Percentiles rank a stretch among this genome's conserved stretches.
phyloP scores from a whole-genome alignment of 2,797 vertebrate species.

The Poecilia velifera region DNA sequence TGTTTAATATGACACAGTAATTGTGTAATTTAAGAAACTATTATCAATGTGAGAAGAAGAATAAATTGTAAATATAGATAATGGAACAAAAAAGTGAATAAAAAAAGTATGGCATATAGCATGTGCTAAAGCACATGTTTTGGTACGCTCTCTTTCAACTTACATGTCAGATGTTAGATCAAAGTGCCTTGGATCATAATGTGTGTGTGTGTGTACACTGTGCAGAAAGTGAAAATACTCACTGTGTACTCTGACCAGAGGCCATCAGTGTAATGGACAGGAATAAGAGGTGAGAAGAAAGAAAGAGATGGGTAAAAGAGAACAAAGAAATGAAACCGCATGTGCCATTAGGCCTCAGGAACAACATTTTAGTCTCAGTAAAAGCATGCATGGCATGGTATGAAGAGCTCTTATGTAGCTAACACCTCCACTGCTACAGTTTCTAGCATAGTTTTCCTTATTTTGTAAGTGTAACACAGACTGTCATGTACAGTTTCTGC shows the following conservation, averaged over 20 bases:
- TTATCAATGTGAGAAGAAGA: background rate
- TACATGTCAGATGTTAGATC: conserved; percentile 14
- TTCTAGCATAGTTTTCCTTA: background rate
- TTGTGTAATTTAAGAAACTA: background rate
- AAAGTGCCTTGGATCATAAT: conserved; percentile 11
- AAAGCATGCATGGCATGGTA: conserved; percentile 14
- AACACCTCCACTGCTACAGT: background rate
- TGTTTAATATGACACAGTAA: background rate
- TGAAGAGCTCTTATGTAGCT: conserved; percentile 14
- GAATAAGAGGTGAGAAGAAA: conserved; percentile 3
- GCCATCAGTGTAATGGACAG: conserved; percentile 36
- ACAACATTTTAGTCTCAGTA: conserved; percentile 5
- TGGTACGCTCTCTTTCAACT: background rate
- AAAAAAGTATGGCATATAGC: background rate
- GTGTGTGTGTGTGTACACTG: background rate
- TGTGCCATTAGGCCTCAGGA: conserved; percentile 23
- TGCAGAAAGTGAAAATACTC: conserved; percentile 48
- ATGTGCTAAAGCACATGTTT: background rate
- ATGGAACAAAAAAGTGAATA: background rate
- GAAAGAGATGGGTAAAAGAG: conserved; percentile 17
- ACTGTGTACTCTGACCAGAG: conserved; percentile 76
- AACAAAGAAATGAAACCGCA: conserved; percentile 38
- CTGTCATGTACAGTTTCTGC: background rate
- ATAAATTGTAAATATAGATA: background rate
- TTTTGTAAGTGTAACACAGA: background rate